Percentiles rank a stretch among this genome's conserved stretches.
Evolutionary conservation across 2,888 invertebrate species (phyloP).

Genomic region (Fabriciana adippe): DNA sequence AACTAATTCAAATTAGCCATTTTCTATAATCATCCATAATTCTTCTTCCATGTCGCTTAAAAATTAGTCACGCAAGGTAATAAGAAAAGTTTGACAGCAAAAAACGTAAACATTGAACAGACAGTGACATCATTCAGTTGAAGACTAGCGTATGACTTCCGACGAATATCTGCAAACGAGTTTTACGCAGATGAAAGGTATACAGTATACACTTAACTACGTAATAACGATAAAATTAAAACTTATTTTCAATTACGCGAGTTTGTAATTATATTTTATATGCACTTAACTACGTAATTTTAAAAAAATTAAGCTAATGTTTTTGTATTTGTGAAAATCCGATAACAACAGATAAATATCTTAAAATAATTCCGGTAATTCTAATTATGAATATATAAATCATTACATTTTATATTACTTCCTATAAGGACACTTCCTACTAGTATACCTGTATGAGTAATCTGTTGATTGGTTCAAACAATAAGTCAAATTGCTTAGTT

Average conservation of each 20-base stretch:
- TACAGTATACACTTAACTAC: not conserved
- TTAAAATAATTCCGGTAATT: no score
- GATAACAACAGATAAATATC: no score
- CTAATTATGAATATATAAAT: no score
- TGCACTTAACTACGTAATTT: no score
- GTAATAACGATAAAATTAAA: not conserved
- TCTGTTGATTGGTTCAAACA: no score
- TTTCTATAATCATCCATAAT: slow-evolving; percentile 7
- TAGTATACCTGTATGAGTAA: no score
- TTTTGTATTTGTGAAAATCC: not conserved
- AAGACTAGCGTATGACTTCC: slow-evolving; percentile 27
- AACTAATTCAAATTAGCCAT: slow-evolving; percentile 7
- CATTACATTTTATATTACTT: no score
- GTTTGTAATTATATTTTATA: no score
- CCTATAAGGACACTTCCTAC: no score
- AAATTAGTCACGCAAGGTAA: slow-evolving; percentile 30
- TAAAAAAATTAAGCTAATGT: not conserved
- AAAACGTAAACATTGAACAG: slow-evolving; percentile 37
- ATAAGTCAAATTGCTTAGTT: no score
- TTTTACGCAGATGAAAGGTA: slow-evolving; percentile 17
- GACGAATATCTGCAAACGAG: slow-evolving; percentile 28
- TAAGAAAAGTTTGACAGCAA: slow-evolving; percentile 31
- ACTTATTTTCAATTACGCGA: not conserved
- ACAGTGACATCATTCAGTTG: slow-evolving; percentile 31
- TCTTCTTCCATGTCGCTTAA: slow-evolving; percentile 13